Evolutionary conservation across 1,140 invertebrate genomes (phyloP), one percentile per base, ranked within the genome.

Genomic region (Macrocentrus cingulum): DNA sequence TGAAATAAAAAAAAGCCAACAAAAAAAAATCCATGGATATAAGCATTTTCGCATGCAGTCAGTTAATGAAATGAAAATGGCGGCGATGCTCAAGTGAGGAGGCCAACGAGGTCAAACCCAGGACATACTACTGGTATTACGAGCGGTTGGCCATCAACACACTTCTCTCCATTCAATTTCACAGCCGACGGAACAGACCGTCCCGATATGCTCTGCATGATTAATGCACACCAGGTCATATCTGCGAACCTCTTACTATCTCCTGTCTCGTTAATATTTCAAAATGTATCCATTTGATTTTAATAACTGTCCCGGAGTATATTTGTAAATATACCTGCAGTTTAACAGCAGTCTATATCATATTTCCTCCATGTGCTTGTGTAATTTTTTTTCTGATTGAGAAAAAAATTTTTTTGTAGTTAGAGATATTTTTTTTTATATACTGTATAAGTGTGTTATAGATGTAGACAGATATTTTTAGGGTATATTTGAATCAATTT

Each of bases 101-200:
- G 45, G 20, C 16, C 53, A 34, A 22, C 34, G 48, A 20, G 16
- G 32, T 25, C 39, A 44, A 39, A 46, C 15, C 19, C 53, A 39
- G 32, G 36, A 57, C 46, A 42, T 44, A 44, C 37, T 34, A 36
- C 32, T 19, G 11, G 50, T 52, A 41, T 25, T 37, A 52, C 49
- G 39, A 36, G 22, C 48, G 50, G 45, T 34, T 46, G 18, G 51
- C 52, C 49, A 16, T 23, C 22, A 39, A 54, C 60, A 55, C 62
- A 60, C 61, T 63, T 60, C 58, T 60, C 57, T 62, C 58, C 56
- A 61, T 62, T 64, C 56, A 63, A 64, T 64, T 66, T 63, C 53
- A 61, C 59, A 63, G 25, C 37, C 52, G 57, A 68, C 44, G 50
- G 53, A 66, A 65, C 62, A 59, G 49, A 34, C 23, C 36, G 36